Base-by-base conservation (phyloP, 1,140 invertebrate genomes). In the Laupala kohalensis region DNA sequence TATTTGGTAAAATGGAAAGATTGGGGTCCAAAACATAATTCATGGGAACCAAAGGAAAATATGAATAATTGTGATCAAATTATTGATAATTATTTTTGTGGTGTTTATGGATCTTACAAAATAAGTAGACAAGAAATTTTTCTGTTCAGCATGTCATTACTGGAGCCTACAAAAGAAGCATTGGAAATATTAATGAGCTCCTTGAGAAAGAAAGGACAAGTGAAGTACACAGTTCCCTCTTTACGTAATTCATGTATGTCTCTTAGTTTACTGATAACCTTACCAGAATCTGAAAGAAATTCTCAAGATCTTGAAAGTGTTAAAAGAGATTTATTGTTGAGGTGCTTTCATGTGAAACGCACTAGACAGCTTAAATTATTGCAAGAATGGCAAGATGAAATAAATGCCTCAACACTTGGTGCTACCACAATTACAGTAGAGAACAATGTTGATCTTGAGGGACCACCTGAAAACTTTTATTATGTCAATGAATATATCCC, bases 1-100 rank as follows among this genome's bases (percentile, higher is more conserved):
- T 96, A 94, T 82, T 84, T 87, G 64, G 88, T 96, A 3, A 96
- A 96, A 81, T 97, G 95, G 95, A 86, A 90, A 77, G 88, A 88
- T 25, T 97, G 91, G 86, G 76, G 81, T 65, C 74, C 81, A 2
- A 81, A 85, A 68, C 80, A 86, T 72, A 95, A 93, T 77, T 94
- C 92, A 0, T 97, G 94, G 94, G 95, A 97, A 79, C 91, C 92
- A 0, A 79, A 86, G n/a, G 80, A 85, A 5, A 89, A 96, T 82
- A 78, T 97, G 4, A 79, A 81, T 4, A 86, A 90, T 72, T 92
- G 89, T 77, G 76, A 79, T 81, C 75, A 71, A 80, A 15, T 88
- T 86, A 78, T 79, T 88, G 37, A 77, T 74, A 76, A 67, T 72
- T 69, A 25, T 75, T 63, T n/a, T 76, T 69, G 5, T 67, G 76